A percentile compares a stretch with the other conserved stretches of the same genome.
These are phyloP conservation scores for Dicyrtomina minuta DNA, from an alignment of 2,888 invertebrate species.

Conservation along the genomic window DNA sequence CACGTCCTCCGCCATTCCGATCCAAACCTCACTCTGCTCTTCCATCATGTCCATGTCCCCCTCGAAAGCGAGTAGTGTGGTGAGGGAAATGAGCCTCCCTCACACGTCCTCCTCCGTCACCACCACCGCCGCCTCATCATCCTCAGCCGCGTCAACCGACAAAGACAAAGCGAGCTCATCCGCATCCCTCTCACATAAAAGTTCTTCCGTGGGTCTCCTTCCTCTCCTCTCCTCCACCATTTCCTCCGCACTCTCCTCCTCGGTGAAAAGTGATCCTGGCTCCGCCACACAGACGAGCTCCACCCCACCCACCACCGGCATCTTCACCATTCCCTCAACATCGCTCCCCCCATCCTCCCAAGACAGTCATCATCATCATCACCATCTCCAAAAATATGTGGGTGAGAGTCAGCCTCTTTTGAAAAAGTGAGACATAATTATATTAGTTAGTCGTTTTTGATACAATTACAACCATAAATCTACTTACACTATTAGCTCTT, in stretches of 20 bases:
- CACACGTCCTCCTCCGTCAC: too few relatives aligned
- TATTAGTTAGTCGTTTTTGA: too few relatives aligned
- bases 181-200: too few relatives aligned
- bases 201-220: constrained; percentile 14
- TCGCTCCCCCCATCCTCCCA: constrained; percentile 13
- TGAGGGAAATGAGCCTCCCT: not conserved
- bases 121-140: not conserved
- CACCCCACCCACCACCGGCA: constrained; percentile 17
- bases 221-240: constrained; percentile 35
- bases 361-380: not conserved
- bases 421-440: constrained; percentile 43
- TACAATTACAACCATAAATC: too few relatives aligned
- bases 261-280: constrained; percentile 4
- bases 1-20: not conserved
- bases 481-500: not conserved
- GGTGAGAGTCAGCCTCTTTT: constrained; percentile 51
- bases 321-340: constrained; percentile 32
- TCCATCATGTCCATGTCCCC: constrained; percentile 8
- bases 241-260: constrained; percentile 40
- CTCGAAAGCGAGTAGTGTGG: not conserved
- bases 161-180: not conserved
- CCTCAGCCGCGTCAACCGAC: too few relatives aligned
- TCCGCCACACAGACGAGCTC: constrained; percentile 2
- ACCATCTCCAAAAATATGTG: constrained; percentile 9
- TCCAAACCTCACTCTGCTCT: constrained; percentile 6